Conservation (phyloP, 2,797 vertebrate species). For the Micromesistius poutassou region DNA sequence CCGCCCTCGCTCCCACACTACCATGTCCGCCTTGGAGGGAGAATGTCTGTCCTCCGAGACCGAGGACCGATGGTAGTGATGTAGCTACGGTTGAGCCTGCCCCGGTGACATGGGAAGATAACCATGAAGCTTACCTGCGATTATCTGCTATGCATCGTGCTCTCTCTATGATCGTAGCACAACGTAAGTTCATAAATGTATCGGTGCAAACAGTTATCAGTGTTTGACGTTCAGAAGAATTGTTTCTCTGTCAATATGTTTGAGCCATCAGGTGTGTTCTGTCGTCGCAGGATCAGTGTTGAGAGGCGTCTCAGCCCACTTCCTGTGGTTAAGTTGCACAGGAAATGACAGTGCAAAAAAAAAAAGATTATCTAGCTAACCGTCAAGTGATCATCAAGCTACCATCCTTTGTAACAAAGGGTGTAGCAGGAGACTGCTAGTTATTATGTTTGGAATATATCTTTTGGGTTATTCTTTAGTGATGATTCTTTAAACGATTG, state of each 20-base stretch:
- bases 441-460: too few relatives aligned
- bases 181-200: too few relatives aligned
- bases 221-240: background rate
- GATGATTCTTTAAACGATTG: too few relatives aligned
- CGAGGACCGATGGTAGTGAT: background rate
- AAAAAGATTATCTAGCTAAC: background rate
- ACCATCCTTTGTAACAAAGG: background rate
- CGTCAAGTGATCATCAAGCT: background rate
- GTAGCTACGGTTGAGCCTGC: background rate
- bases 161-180: background rate
- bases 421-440: background rate
- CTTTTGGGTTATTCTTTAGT: too few relatives aligned
- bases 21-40: too few relatives aligned
- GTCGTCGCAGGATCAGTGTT: constrained; percentile 13
- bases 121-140: background rate
- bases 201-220: too few relatives aligned
- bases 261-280: background rate
- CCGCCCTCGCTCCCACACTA: background rate
- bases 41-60: too few relatives aligned
- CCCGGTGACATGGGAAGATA: background rate
- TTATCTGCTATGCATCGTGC: background rate
- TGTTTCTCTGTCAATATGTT: background rate
- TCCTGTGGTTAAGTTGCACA: constrained; percentile 32
- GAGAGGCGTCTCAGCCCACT: constrained; percentile 28
- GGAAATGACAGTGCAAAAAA: constrained; percentile 27